A percentile compares a stretch with the other conserved stretches of the same genome.
Evolutionary conservation across 2,888 invertebrate species (phyloP).

Genomic region (Nomada fucata): DNA sequence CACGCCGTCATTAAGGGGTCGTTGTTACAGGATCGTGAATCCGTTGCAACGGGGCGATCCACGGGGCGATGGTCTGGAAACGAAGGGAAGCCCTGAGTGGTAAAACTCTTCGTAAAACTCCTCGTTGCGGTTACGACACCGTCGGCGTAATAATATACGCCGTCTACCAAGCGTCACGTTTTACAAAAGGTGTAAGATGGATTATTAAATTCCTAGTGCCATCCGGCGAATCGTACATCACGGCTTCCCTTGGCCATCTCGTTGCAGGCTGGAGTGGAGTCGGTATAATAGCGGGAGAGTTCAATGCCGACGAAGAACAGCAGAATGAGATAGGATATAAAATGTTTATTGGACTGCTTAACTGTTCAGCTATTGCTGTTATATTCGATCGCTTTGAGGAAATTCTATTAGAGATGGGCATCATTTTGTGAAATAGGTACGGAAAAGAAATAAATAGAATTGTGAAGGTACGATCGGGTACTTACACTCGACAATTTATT

Average conservation of each 20-base stretch:
- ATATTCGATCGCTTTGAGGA: neutral
- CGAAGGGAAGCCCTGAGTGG: slow-evolving; percentile 42
- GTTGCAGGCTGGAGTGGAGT: slow-evolving; percentile 31
- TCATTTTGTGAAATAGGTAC: too few species aligned
- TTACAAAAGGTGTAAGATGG: slow-evolving; percentile 69
- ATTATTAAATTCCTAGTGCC: slow-evolving; percentile 79
- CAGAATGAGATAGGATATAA: slow-evolving; percentile 14
- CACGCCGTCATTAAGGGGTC: slow-evolving; percentile 39
- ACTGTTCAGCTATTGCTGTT: neutral
- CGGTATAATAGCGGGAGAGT: slow-evolving; percentile 30
- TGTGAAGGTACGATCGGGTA: neutral
- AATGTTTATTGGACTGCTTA: neutral
- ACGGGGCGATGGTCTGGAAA: slow-evolving; percentile 20
- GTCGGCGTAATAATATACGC: slow-evolving; percentile 67
- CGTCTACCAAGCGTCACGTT: slow-evolving; percentile 49
- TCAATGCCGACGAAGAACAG: slow-evolving; percentile 39
- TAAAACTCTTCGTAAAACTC: slow-evolving; percentile 76
- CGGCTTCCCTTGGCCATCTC: slow-evolving; percentile 33
- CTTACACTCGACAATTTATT: neutral
- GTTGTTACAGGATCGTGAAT: slow-evolving; percentile 37
- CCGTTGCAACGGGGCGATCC: slow-evolving; percentile 29
- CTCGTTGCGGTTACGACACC: slow-evolving; percentile 80
- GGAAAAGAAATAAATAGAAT: too few species aligned
- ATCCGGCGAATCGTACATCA: slow-evolving; percentile 43
- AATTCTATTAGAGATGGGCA: neutral